A percentile compares a stretch with the other conserved stretches of the same genome.
phyloP scores from a whole-genome alignment of 2,888 invertebrate species.

The Drosophila recens region DNA sequence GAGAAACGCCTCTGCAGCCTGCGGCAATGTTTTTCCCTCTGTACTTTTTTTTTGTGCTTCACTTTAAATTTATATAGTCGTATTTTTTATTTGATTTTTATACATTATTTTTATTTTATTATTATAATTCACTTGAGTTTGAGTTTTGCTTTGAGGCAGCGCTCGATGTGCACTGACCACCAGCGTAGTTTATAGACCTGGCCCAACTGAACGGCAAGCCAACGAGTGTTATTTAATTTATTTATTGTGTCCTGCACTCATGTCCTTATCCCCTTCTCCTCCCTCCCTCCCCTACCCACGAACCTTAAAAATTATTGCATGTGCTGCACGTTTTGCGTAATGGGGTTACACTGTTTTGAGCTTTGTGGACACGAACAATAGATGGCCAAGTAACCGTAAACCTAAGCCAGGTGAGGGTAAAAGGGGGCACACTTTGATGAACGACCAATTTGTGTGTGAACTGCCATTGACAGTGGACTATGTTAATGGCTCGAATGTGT shows the following conservation, averaged over 20 bases:
- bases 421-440: conserved; percentile 32
- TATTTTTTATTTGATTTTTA: conserved; percentile 8
- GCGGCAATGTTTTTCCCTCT: conserved; percentile 2
- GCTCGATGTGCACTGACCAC: conserved; percentile 52
- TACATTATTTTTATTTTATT: conserved; percentile 16
- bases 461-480: conserved; percentile 72
- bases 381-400: conserved; percentile 16
- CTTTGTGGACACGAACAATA: conserved; percentile 50
- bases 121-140: conserved; percentile 43
- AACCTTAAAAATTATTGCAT: background rate
- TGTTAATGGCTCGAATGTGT: conserved; percentile 63
- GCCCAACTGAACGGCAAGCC: conserved; percentile 55
- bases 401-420: background rate
- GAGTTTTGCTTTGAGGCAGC: conserved; percentile 28
- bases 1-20: background rate
- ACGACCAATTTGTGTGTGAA: conserved; percentile 56
- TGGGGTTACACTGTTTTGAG: conserved; percentile 37
- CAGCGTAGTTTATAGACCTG: conserved; percentile 59
- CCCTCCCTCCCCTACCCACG: accelerated
- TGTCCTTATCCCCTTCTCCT: background rate
- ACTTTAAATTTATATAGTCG: background rate
- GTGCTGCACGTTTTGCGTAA: conserved; percentile 36
- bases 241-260: conserved; percentile 60
- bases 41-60: conserved; percentile 10
- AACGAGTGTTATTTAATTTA: conserved; percentile 65